These are phyloP conservation scores for Chaenodraco wilsoni DNA, from an alignment of 2,797 vertebrate genomes.

Conservation along the genomic window DNA sequence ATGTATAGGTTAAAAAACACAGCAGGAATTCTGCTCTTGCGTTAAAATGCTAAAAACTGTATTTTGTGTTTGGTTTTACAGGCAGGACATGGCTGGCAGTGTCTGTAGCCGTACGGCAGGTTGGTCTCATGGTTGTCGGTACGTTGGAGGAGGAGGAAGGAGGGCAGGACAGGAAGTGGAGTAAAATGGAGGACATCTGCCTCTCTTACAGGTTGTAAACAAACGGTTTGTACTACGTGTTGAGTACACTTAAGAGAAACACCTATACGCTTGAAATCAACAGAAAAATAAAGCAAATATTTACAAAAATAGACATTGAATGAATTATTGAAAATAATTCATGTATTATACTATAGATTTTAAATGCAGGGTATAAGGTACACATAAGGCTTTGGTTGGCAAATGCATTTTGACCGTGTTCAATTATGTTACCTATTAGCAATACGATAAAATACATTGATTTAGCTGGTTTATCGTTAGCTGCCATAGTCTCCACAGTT, in stretches of 20 bases:
- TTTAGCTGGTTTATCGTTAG: too few species aligned
- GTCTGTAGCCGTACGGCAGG: constrained; percentile 70
- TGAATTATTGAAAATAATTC: neutral
- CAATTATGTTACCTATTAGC: too few species aligned
- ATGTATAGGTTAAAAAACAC: neutral
- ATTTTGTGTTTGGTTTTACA: constrained; percentile 54
- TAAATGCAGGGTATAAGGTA: too few species aligned
- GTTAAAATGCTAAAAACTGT: constrained; percentile 60
- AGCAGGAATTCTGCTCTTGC: constrained; percentile 2
- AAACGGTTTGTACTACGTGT: neutral
- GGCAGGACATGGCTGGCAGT: constrained; percentile 78
- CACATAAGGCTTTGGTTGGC: neutral
- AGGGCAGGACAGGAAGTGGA: constrained; percentile 1
- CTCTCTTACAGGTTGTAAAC: too few species aligned
- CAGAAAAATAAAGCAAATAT: too few species aligned
- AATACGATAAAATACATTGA: too few species aligned
- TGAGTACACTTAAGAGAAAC: neutral
- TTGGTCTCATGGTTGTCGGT: constrained; percentile 73
- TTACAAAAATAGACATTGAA: neutral
- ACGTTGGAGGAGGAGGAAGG: constrained; percentile 13
- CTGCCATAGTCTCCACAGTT: too few species aligned
- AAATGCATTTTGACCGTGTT: neutral
- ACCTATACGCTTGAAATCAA: too few species aligned
- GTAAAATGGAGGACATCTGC: neutral
- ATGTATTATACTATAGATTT: neutral